Evolutionary conservation across 1,140 invertebrate species (phyloP), one percentile per base, ranked within the genome.

Genomic region (Calephelis nemesis): DNA sequence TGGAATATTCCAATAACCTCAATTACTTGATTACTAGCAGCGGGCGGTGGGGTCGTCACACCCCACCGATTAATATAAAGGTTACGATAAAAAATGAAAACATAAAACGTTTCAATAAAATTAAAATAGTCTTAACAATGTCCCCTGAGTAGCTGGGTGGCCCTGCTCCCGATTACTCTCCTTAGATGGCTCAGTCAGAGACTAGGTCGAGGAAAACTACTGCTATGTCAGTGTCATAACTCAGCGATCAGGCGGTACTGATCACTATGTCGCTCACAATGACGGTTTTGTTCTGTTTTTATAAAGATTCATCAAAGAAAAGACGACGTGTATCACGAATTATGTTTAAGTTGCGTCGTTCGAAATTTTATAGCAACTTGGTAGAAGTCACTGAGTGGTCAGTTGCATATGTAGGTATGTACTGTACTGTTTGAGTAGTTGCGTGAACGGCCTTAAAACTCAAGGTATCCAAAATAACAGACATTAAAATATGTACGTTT

Each of bases 131-230:
- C 71, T 76, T 74, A 86, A 84, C 77, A 83, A 82, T 88, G 76
- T 83, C 79, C 75, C 81, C 82, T 87, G 89, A 91, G 87, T 79
- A 87, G 82, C 84, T 73, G 76, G 85, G 74, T 87, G 88, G 85
- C 88, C 88, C 82, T 89, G 88, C 88, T 91, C 88, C 89, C 88
- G 87, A 91, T 91, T 83, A 81, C 77, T 87, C 84, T 90, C 85
- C 87, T 85, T 90, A 90, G 88, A 90, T 90, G 88, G 85, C 86
- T 87, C 88, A 85, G 75, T 81, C 81, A 78, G 79, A 90, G 85
- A 90, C 85, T 90, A 90, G 88, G 88, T 90, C 87, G 88, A 90
- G 88, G 88, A 90, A 85, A 90, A 83, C 88, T 69, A 88, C 83
- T 84, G 80, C 84, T 81, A 82, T 85, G 84, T 88, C 87, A 88